Evolutionary conservation across 1,140 invertebrate genomes (phyloP), one percentile per base, ranked within the genome.

Genomic region (Drosophila azteca): DNA sequence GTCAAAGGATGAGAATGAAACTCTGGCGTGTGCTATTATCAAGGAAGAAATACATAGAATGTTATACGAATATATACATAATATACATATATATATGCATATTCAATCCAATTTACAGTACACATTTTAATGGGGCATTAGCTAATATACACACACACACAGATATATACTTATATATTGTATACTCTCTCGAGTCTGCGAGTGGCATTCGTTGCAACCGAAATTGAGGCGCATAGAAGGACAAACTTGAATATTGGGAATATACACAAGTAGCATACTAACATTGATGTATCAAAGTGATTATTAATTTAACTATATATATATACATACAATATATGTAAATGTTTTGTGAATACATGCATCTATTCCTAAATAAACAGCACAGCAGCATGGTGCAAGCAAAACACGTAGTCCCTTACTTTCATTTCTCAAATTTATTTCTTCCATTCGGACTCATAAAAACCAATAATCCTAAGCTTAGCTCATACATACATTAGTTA

Each of bases 81-180:
- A 55, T 59, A 59, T 53, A 53, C 45, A 62, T 69, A 51, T 45
- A 74, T 62, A 69, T 75, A 79, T 87, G 66, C 58, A 76, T 82
- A 88, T 79, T 83, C 75, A 77, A 88, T 76, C 57, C 66, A 80
- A 77, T 60, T 79, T 80, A 80, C 43, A 51, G 58, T 82, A 74
- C 31, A 87, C 74, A 76, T 64, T 87, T 82, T 75, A 81, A 85
- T 67, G 81, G 77, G 82, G 77, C 73, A 74, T 70, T 60, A 70
- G 48, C 57, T 61, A 63, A 64, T 53, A 39, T 29, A 24, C 2
- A 65, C 69, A 77, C 62, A 61, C 50, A 76, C 29, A 52, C 52
- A 59, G 53, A 64, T 61, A 67, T 76, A 63, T 67, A 62, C 49
- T 31, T 46, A 31, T 26, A 41, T 31, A 17, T 43, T 46, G 57